Evolutionary conservation across 2,113 vertebrate genomes (phyloP), one percentile per base, ranked within the genome.

Genomic region (Sinocyclocheilus rhinocerous): DNA sequence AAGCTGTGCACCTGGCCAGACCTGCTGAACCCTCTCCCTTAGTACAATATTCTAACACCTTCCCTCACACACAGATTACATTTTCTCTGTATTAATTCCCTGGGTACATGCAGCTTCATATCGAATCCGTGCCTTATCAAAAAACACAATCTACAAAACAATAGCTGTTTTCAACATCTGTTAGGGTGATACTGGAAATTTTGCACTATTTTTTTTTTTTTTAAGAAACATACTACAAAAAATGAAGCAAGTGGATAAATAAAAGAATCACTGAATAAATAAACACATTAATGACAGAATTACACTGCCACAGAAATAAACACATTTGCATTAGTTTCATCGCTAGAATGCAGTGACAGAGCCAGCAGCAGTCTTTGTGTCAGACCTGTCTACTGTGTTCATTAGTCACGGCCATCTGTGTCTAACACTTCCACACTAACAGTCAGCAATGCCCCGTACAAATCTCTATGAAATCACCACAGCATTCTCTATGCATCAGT

Each of bases 391-490:
- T 89, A 91, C 92, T 92, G 92, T 93, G 92, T 92, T 95, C 93
- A 94, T 94, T 95, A 95, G 93, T 90, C 86, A 87, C 90, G 91
- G 91, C 93, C 93, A 94, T 95, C 94, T 94, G 93, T 92, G 92
- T 92, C 90, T 90, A 94, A 89, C 88, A 88, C 90, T 91, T 92
- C 88, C 90, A 87, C 85, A 89, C 90, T 94, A 89, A 70, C 89
- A 93, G 92, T 91, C 92, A 92, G 91, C 90, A 85, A 87, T 90
- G 24, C 65, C 42, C 48, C 87, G 65, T 24, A 22, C 77, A 86
- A 42, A 42, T 42, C 8, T 42, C 42, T 42, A 48, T 48, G 45
- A 86, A 39, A 67, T 65, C 80, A 88, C 52, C 15, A 45, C 9
- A 88, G 80, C 52, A 73, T 33, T 80, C 73, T 69, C 75, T 67